A percentile compares a stretch with the other conserved stretches of the same genome.
Conservation (phyloP, 2,113 vertebrate genomes). For the Boleophthalmus pectinirostris region DNA sequence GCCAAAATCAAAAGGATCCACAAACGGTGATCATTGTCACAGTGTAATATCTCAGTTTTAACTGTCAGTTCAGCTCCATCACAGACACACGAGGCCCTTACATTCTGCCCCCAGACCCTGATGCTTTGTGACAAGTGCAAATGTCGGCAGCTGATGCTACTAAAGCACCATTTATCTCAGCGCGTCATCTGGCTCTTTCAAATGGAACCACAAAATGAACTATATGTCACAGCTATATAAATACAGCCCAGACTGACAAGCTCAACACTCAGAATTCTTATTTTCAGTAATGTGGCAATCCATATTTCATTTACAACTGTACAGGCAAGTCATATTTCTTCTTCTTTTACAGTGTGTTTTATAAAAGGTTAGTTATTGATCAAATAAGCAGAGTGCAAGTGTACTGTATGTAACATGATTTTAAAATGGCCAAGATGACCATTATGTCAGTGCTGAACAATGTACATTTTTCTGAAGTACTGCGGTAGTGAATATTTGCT, state of each 20-base stretch:
- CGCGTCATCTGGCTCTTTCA: neutral
- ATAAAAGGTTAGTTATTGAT: neutral
- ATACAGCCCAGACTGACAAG: neutral
- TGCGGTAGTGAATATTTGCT: neutral
- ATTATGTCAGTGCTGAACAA: neutral
- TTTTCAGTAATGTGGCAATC: neutral
- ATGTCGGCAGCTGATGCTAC: constrained; percentile 8
- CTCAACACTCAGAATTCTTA: neutral
- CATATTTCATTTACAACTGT: neutral
- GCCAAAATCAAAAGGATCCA: constrained; percentile 1
- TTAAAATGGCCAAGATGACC: neutral
- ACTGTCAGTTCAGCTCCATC: constrained; percentile 5
- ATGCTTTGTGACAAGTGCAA: constrained; percentile 7
- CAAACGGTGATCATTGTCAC: neutral
- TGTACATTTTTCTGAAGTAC: neutral
- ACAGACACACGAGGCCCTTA: neutral
- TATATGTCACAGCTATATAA: neutral
- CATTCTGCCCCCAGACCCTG: neutral
- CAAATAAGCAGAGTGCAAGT: neutral
- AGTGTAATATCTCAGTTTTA: neutral
- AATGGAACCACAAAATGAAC: neutral
- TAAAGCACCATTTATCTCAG: neutral
- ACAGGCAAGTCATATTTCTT: neutral
- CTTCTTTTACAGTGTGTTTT: neutral
- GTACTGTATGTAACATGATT: neutral